Conservation (phyloP, 2,113 vertebrate genomes). For the Hippocampus barbouri region DNA sequence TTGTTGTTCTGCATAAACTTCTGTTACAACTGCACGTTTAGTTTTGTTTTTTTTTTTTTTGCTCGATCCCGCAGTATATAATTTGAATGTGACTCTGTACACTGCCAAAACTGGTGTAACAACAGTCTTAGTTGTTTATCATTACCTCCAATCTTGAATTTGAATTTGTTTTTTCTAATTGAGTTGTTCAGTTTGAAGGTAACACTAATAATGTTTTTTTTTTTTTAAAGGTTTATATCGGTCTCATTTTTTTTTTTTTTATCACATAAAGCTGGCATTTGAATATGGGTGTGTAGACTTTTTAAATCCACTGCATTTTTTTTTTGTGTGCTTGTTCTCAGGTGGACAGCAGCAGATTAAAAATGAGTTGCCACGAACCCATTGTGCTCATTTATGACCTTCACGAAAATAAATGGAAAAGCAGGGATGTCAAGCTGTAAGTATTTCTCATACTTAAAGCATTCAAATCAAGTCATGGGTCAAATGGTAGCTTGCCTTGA, state of each 20-base stretch:
- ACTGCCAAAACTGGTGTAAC: too few relatives aligned
- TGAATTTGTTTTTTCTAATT: neutral
- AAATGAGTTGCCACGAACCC: constrained; percentile 84
- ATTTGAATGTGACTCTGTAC: too few relatives aligned
- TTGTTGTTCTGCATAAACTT: too few relatives aligned
- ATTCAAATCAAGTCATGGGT: neutral
- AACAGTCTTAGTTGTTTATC: too few relatives aligned
- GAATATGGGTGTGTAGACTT: neutral
- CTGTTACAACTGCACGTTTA: too few relatives aligned
- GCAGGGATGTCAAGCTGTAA: constrained; percentile 86
- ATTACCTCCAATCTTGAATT: too few relatives aligned
- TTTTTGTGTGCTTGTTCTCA: constrained; percentile 43
- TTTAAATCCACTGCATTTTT: neutral
- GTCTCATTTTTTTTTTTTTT: neutral
- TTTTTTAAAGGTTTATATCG: neutral
- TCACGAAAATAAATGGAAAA: constrained; percentile 93
- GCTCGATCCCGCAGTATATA: too few relatives aligned
- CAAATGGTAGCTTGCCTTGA: neutral
- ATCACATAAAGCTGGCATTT: neutral
- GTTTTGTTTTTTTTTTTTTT: too few relatives aligned
- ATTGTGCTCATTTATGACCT: constrained; percentile 88
- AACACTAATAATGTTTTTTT: neutral
- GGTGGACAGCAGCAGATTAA: constrained; percentile 91
- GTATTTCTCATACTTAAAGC: constrained; percentile 41
- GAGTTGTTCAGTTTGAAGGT: neutral